phyloP scores from a whole-genome alignment of 2,797 vertebrate genomes.

The Crotalus adamanteus region DNA sequence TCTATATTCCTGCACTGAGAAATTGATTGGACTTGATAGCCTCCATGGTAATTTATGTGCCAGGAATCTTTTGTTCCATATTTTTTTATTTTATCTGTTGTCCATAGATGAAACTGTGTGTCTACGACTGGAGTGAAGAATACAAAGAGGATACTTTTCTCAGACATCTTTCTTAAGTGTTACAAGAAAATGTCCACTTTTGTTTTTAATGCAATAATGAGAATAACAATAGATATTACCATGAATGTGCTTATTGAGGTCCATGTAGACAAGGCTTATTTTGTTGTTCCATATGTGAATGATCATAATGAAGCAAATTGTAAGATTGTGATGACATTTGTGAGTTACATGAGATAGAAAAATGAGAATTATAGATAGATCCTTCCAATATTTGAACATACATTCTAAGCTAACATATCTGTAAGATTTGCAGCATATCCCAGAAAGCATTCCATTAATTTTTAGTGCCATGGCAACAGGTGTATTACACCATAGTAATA shows the following conservation, averaged over 20 bases:
- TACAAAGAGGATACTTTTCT: neutral
- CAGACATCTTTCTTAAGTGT: neutral
- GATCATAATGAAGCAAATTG: neutral
- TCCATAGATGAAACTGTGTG: neutral
- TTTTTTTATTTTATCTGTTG: neutral
- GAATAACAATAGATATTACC: neutral
- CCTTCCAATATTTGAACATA: neutral
- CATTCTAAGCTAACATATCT: neutral
- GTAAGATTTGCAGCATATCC: neutral
- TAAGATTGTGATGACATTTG: neutral
- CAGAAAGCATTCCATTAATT: neutral
- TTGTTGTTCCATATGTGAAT: neutral
- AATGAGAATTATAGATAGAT: neutral
- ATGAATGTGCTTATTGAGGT: neutral
- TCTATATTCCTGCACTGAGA: neutral
- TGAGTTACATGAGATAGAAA: neutral
- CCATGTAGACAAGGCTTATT: neutral
- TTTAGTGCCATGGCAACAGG: conserved; percentile 6
- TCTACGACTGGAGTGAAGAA: neutral
- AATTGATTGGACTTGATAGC: neutral
- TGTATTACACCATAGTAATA: neutral
- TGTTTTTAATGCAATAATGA: neutral
- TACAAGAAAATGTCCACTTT: neutral
- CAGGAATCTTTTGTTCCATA: neutral
- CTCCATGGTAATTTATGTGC: neutral